Base-by-base conservation (phyloP, 1,140 invertebrate species). In the Anadara kagoshimensis region DNA sequence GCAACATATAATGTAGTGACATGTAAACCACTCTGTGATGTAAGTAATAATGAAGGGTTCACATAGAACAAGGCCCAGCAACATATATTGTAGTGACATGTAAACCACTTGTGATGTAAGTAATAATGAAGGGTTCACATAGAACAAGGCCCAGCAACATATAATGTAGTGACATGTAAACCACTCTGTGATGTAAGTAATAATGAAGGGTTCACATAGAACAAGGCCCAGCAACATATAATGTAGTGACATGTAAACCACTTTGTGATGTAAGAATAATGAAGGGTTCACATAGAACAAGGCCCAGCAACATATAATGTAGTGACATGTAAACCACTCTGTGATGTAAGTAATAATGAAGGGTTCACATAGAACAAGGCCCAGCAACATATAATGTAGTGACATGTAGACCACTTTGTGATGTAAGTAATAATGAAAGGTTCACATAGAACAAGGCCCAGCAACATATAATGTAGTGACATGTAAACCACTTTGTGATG, bases 331-430 rank as follows among this genome's bases (percentile, higher is more conserved):
- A 93, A 95, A 81, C 97, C 97, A 0, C 89, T 99, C 11, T 92
- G 93, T 68, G 94, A 96, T 86, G 94, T 99, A 83, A 83, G 87
- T 85, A 62, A 63, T 20, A 26, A 5, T n/a, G n/a, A n/a, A n/a
- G n/a, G n/a, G n/a, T n/a, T n/a, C n/a, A n/a, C n/a, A n/a, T 99
- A 43, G 98, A 99, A 91, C 91, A 98, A 82, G 98, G 99, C 91
- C 96, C 96, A 26, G 95, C 95, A 83, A 98, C 97, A 0, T 99
- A 99, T 88, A 95, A 93, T 81, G 94, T 97, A 73, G 94, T 93
- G 78, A 97, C 97, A 24, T 90, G 97, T 45, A 93, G 95, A 81
- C 97, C 97, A 0, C 89, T 99, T 11, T 92, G 93, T 68, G 94
- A 96, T 86, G 94, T 99, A 83, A 83, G 87, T 85, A 62, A 63